These are phyloP conservation scores for Pan troglodytes DNA, from an alignment of 2,113 vertebrate genomes.

Conservation along the genomic window NHGRI_mPanTro3-v2.1_pri NC_072407.2:88908001-88908500, in stretches of 20 bases:
- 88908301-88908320: constrained; percentile 1
- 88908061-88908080: not conserved
- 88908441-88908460: not conserved
- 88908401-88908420: not conserved
- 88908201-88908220: not conserved
- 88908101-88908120: not conserved
- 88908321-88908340: not conserved
- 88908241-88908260: not conserved
- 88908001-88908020: not conserved
- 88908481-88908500: not conserved
- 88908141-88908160: not conserved
- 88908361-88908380: not conserved
- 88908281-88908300: not conserved
- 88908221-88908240: constrained; percentile 22
- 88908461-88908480: not conserved
- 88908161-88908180: not conserved
- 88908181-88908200: not conserved
- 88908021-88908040: not conserved
- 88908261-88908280: constrained; percentile 20
- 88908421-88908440: not conserved
- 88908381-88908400: constrained; percentile 35
- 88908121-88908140: not conserved
- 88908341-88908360: not conserved
- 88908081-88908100: not conserved
- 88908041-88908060: not conserved